Conservation (phyloP, 37 sponge, comb jelly and placozoan species). For the Mnemiopsis leidyi region DNA sequence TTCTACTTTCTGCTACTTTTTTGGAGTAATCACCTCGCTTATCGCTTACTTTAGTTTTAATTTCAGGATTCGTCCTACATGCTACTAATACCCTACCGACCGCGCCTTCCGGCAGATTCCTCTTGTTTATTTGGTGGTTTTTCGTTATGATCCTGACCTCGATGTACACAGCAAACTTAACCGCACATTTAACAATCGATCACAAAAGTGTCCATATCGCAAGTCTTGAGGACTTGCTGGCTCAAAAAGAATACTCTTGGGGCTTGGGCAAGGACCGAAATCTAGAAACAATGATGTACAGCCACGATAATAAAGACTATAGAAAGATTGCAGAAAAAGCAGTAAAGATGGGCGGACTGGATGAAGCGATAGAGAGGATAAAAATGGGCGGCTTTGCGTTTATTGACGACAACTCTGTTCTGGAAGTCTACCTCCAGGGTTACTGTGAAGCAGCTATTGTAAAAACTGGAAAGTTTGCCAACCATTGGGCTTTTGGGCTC, state of each 20-base stretch:
- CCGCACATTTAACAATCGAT: too few relatives aligned
- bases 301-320: not conserved
- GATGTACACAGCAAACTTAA: too few relatives aligned
- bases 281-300: not conserved
- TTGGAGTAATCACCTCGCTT: too few relatives aligned
- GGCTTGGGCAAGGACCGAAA: not conserved
- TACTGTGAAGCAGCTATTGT: not conserved
- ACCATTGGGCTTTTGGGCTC: not conserved
- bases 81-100: too few relatives aligned
- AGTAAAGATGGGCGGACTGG: not conserved
- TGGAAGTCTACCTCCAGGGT: not conserved
- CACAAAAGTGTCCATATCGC: not conserved
- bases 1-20: too few relatives aligned
- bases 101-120: too few relatives aligned
- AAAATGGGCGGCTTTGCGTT: not conserved
- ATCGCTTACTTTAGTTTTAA: too few relatives aligned
- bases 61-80: too few relatives aligned
- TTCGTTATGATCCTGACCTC: too few relatives aligned
- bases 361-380: not conserved
- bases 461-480: not conserved
- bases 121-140: too few relatives aligned
- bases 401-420: not conserved
- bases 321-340: not conserved
- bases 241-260: not conserved
- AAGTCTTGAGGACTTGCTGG: not conserved